Evolutionary conservation across 2,797 vertebrate genomes (phyloP).

Genomic region (Acridotheres tristis): DNA sequence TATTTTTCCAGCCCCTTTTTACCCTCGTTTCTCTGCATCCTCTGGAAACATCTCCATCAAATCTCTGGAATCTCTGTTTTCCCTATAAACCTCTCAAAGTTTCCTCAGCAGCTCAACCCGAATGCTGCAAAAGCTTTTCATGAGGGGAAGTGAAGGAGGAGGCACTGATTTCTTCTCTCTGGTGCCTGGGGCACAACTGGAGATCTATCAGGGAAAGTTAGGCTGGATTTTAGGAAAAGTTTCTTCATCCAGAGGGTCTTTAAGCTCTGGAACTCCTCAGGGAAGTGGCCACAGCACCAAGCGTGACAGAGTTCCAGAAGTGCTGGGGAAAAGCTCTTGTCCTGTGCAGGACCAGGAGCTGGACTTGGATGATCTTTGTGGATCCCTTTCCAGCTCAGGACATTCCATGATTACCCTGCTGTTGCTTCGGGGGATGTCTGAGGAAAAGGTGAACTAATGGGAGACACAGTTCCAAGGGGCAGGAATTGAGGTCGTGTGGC

Average conservation of each 20-base stretch:
- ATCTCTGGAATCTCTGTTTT: not conserved
- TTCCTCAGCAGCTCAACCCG: not conserved
- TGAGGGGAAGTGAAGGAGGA: not conserved
- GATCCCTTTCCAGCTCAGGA: not conserved
- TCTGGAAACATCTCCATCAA: not conserved
- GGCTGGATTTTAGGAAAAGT: not conserved
- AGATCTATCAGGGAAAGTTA: not conserved
- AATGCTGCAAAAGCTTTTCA: not conserved
- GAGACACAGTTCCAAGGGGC: not conserved
- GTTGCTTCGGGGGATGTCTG: not conserved
- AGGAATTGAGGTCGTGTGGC: not conserved
- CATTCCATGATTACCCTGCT: not conserved
- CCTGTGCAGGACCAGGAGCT: not conserved
- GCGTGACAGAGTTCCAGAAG: not conserved
- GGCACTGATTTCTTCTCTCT: not conserved
- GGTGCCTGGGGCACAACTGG: not conserved
- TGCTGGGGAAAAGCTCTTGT: not conserved
- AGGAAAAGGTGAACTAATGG: not conserved
- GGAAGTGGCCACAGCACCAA: not conserved
- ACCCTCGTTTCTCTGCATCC: not conserved
- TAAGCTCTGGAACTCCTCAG: not conserved
- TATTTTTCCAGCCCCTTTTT: not conserved
- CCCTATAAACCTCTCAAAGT: not conserved
- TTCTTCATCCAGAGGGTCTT: not conserved
- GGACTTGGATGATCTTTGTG: not conserved